These are phyloP conservation scores for Drosophila kuntzei DNA, from an alignment of 2,888 invertebrate genomes.

Conservation along the genomic window DNA sequence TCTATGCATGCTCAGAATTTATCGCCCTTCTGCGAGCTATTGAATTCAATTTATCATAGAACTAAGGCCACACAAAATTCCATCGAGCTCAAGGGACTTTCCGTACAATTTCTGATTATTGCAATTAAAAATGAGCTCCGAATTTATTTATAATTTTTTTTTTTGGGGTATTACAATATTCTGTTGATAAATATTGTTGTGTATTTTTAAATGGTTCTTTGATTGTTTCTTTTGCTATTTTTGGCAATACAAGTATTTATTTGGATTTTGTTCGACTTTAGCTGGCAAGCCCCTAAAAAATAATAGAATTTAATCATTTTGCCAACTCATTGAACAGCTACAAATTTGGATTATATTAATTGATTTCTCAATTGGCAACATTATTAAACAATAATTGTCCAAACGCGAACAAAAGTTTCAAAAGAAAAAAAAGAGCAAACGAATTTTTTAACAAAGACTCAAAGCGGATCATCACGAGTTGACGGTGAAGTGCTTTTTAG, in stretches of 20 bases:
- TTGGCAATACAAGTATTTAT: slow-evolving; percentile 45
- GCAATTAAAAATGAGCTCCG: slow-evolving; percentile 68
- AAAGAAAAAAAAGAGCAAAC: slow-evolving; percentile 1
- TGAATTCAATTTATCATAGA: slow-evolving; percentile 65
- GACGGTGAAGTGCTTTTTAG: slow-evolving; percentile 35
- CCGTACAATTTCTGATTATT: slow-evolving; percentile 66
- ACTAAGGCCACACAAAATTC: slow-evolving; percentile 52
- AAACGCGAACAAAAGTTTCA: slow-evolving; percentile 7
- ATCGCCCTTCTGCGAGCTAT: slow-evolving; percentile 14
- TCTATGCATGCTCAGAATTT: neutral
- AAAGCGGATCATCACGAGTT: slow-evolving; percentile 39
- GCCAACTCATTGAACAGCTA: slow-evolving; percentile 48
- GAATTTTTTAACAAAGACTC: slow-evolving; percentile 5
- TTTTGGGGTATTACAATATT: slow-evolving; percentile 20
- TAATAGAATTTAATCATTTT: slow-evolving; percentile 20
- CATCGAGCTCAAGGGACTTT: slow-evolving; percentile 58
- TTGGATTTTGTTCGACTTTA: slow-evolving; percentile 22
- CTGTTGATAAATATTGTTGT: slow-evolving; percentile 25
- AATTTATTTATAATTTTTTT: slow-evolving; percentile 15
- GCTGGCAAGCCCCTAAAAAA: slow-evolving; percentile 48
- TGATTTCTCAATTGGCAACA: slow-evolving; percentile 49
- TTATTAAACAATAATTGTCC: slow-evolving; percentile 23
- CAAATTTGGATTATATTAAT: slow-evolving; percentile 46
- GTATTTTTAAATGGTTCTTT: slow-evolving; percentile 24
- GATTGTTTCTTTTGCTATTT: slow-evolving; percentile 41